phyloP scores from a whole-genome alignment of 2,113 vertebrate genomes.

The Misgurnus mizolepis region DNA sequence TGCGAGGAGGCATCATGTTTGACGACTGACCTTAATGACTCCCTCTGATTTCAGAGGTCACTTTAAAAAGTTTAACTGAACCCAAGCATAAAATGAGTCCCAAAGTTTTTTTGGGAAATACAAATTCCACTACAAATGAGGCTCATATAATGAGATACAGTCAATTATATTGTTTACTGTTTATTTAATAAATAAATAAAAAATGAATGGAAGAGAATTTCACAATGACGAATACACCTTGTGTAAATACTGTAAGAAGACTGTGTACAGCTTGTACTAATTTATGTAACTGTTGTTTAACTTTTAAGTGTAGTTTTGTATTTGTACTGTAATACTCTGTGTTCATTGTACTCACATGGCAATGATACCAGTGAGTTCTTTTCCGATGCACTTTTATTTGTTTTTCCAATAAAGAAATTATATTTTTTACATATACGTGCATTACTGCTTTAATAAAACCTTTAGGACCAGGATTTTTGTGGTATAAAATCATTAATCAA shows the following conservation, averaged over 20 bases:
- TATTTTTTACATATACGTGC: constrained; percentile 66
- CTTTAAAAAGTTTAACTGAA: not conserved
- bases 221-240: constrained; percentile 50
- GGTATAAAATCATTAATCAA: no score
- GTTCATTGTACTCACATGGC: constrained; percentile 58
- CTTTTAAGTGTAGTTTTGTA: constrained; percentile 41
- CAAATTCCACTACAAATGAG: constrained; percentile 43
- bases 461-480: no score
- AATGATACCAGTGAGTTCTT: constrained; percentile 54
- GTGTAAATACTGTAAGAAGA: constrained; percentile 64
- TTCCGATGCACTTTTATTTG: constrained; percentile 66
- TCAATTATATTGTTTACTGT: constrained; percentile 43
- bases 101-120: constrained; percentile 20
- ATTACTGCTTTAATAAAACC: no score
- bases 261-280: constrained; percentile 66
- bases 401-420: constrained; percentile 65
- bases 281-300: constrained; percentile 58
- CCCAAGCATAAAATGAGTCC: constrained; percentile 17
- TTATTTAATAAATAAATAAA: constrained; percentile 46
- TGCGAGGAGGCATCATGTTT: constrained; percentile 15
- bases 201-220: constrained; percentile 31
- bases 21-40: constrained; percentile 32
- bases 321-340: constrained; percentile 60
- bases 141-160: constrained; percentile 46
- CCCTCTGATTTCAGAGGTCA: constrained; percentile 16